Evolutionary conservation across 1,140 invertebrate genomes (phyloP).

Genomic region (Papilio aristodemus): DNA sequence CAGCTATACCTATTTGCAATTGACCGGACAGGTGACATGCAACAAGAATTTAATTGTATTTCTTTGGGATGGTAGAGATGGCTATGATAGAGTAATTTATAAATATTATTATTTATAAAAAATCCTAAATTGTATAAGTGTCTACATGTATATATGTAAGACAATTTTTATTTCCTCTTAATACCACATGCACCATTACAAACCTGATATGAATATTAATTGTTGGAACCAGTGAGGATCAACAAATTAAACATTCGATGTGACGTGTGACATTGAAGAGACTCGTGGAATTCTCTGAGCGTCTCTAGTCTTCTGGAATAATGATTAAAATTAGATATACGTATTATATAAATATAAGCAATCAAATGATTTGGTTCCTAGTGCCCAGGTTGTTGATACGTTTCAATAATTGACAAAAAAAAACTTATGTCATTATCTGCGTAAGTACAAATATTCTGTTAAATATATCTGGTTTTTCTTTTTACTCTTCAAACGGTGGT

Average conservation of each 20-base stretch:
- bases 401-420: neutral
- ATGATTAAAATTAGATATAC: conserved; percentile 6
- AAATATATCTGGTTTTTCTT: too few species aligned
- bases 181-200: neutral
- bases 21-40: too few species aligned
- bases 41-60: too few species aligned
- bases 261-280: neutral
- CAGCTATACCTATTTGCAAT: too few species aligned
- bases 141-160: neutral
- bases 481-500: too few species aligned
- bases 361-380: neutral
- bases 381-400: neutral
- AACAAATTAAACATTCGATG: conserved; percentile 10
- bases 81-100: too few species aligned
- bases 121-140: too few species aligned
- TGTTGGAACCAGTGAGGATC: neutral
- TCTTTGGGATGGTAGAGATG: too few species aligned
- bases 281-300: neutral
- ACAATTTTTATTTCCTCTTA: neutral
- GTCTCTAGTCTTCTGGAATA: neutral
- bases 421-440: neutral
- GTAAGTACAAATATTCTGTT: too few species aligned
- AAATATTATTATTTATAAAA: too few species aligned
- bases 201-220: conserved; percentile 12
- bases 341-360: neutral